phyloP scores from a whole-genome alignment of 2,113 vertebrate genomes.

The Alethe diademata region DNA sequence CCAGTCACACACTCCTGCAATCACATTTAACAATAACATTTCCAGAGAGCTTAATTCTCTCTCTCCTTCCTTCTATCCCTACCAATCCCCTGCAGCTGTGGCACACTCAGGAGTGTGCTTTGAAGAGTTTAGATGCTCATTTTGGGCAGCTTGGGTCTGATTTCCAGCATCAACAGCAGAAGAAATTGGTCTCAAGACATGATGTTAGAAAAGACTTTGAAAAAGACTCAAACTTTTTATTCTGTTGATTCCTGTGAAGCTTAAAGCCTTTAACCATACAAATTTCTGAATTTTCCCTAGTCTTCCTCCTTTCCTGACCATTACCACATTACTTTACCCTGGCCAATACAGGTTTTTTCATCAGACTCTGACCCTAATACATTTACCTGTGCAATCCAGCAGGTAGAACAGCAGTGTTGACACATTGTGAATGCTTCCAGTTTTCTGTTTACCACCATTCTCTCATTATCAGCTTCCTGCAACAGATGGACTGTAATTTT shows the following conservation, averaged over 20 bases:
- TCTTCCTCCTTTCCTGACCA: background rate
- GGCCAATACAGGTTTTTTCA: background rate
- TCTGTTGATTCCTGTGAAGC: background rate
- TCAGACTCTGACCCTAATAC: background rate
- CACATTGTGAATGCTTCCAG: background rate
- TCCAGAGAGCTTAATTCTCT: background rate
- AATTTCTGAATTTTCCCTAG: background rate
- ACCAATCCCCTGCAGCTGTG: background rate
- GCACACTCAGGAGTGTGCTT: background rate
- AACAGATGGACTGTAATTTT: background rate
- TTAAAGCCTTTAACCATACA: background rate
- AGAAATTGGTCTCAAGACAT: background rate
- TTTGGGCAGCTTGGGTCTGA: background rate
- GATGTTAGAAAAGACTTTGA: background rate
- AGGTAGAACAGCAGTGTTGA: background rate
- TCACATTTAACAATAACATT: background rate
- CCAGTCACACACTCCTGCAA: background rate
- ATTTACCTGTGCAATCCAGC: background rate
- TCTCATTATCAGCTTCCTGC: background rate
- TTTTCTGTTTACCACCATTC: background rate
- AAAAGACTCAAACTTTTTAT: background rate
- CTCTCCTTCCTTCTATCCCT: background rate
- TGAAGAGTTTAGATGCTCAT: background rate
- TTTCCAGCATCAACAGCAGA: background rate
- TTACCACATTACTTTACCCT: background rate